Evolutionary conservation across 1,140 invertebrate species (phyloP).

Genomic region (Caenorhabditis brenneri): DNA sequence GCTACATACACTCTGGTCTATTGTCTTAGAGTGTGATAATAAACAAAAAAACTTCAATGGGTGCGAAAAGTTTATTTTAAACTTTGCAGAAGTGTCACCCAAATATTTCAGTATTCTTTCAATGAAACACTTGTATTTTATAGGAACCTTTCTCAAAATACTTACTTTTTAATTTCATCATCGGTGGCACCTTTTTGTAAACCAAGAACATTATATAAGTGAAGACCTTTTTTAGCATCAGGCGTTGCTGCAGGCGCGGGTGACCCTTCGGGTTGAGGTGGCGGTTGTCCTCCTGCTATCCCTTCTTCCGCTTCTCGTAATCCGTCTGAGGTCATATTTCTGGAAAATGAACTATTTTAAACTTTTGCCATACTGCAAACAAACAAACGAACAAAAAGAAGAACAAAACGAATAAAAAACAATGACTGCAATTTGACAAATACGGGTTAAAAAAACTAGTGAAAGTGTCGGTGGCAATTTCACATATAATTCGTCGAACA

Average conservation of each 20-base stretch:
- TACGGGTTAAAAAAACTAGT: not conserved
- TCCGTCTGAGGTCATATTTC: not conserved
- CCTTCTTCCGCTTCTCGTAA: slow-evolving; percentile 21
- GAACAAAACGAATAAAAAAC: not conserved
- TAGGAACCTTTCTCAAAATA: not conserved
- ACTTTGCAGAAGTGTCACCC: too few species aligned
- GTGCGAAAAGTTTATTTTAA: too few species aligned
- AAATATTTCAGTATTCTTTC: too few species aligned
- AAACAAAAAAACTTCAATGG: too few species aligned
- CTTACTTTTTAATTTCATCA: slow-evolving; percentile 86
- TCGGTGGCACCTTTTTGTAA: slow-evolving; percentile 81
- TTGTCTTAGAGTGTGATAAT: too few species aligned
- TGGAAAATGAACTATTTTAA: not conserved
- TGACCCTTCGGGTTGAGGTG: not conserved
- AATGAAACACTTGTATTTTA: too few species aligned
- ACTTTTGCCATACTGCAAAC: too few species aligned
- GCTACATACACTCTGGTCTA: too few species aligned
- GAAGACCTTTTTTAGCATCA: slow-evolving; percentile 47
- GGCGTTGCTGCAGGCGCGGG: not conserved
- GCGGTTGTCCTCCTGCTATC: not conserved
- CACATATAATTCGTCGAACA: not conserved
- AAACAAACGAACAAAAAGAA: not conserved
- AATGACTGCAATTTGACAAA: not conserved
- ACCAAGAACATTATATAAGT: slow-evolving; percentile 88
- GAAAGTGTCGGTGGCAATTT: not conserved